phyloP scores from a whole-genome alignment of 2,797 vertebrate genomes.

The Chelidonichthys spinosus region DNA sequence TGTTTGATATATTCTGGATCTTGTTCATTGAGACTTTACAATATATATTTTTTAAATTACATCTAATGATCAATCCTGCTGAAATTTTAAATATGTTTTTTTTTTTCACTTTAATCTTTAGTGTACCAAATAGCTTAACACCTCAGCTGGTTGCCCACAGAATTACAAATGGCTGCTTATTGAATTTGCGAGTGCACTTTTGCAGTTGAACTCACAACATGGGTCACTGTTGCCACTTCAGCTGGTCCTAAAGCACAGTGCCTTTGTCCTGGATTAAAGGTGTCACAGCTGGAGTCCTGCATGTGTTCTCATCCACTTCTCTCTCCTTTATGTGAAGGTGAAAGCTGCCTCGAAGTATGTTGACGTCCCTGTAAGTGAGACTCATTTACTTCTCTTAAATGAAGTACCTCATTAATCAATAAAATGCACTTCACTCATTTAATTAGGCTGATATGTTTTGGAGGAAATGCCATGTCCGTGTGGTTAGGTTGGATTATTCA shows the following conservation, averaged over 20 bases:
- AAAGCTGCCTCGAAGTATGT: slow-evolving; percentile 99
- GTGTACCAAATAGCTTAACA: slow-evolving; percentile 45
- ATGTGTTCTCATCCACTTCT: slow-evolving; percentile 49
- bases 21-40: background rate
- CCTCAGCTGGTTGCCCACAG: slow-evolving; percentile 25
- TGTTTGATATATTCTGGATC: background rate
- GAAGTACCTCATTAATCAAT: background rate
- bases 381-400: slow-evolving; percentile 29
- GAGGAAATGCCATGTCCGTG: background rate
- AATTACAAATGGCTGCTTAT: slow-evolving; percentile 32
- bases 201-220: slow-evolving; percentile 30
- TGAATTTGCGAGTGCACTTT: slow-evolving; percentile 52
- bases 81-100: background rate
- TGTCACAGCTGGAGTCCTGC: slow-evolving; percentile 29
- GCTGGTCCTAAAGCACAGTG: slow-evolving; percentile 7
- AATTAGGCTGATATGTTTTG: background rate
- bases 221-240: slow-evolving; percentile 21
- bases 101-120: background rate
- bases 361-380: slow-evolving; percentile 97
- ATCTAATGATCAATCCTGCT: background rate
- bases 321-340: slow-evolving; percentile 87
- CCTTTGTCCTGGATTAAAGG: slow-evolving; percentile 42
- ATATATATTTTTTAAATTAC: background rate
- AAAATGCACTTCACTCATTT: background rate
- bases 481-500: background rate